phyloP scores from a whole-genome alignment of 2,888 invertebrate genomes.

The Choristoneura rosaceana region DNA sequence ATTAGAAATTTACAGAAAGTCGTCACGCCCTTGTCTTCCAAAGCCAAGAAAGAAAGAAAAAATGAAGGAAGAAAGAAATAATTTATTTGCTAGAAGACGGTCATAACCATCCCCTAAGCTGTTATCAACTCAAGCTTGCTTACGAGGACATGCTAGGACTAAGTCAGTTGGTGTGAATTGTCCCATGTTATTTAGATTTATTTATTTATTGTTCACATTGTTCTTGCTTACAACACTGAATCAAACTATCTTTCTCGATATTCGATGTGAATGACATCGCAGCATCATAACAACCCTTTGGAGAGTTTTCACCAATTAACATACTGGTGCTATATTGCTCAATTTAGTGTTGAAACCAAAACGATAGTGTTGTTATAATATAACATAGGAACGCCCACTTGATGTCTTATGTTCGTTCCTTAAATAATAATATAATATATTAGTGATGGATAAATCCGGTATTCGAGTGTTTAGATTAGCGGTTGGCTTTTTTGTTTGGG shows the following conservation, averaged over 20 bases:
- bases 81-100: too few species aligned
- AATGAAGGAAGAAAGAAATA: too few species aligned
- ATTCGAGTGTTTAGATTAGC: background rate
- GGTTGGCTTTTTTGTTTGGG: background rate
- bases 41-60: too few species aligned
- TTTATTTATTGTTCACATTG: background rate
- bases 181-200: too few species aligned
- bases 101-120: too few species aligned
- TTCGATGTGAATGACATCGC: conserved; percentile 23
- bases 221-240: background rate
- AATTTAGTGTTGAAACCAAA: background rate
- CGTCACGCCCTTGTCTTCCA: too few species aligned
- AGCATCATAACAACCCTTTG: conserved; percentile 19
- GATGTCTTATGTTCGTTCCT: background rate
- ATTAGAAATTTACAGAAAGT: too few species aligned
- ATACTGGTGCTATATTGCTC: conserved; percentile 17
- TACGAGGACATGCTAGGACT: too few species aligned
- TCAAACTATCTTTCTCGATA: conserved; percentile 28
- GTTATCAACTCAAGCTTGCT: too few species aligned
- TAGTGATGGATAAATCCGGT: background rate
- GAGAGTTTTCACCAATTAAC: conserved; percentile 6
- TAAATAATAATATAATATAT: background rate
- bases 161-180: too few species aligned
- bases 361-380: background rate
- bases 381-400: conserved; percentile 2